These are phyloP conservation scores for Atherinosoma microstoma DNA, from an alignment of 2,797 vertebrate genomes.

Conservation along the genomic window DNA sequence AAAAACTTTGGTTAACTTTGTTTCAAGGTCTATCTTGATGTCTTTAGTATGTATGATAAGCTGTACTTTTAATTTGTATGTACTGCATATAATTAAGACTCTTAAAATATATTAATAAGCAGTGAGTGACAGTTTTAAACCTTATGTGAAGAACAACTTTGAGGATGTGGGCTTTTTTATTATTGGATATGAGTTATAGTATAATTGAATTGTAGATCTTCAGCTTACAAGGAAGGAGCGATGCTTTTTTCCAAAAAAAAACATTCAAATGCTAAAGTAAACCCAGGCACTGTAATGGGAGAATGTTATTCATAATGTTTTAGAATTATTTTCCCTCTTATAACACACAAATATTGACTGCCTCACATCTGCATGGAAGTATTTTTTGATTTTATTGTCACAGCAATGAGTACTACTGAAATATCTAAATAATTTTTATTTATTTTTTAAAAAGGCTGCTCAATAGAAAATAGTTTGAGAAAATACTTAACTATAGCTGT, in stretches of 20 bases:
- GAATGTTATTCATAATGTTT: not conserved
- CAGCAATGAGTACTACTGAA: not conserved
- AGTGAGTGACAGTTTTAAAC: constrained; percentile 12
- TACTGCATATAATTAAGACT: not conserved
- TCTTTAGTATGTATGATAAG: not conserved
- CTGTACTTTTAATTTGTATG: not conserved
- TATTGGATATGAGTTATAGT: not conserved
- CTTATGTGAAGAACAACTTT: not conserved
- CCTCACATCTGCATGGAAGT: too few relatives aligned
- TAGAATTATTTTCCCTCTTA: not conserved
- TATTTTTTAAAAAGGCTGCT: not conserved
- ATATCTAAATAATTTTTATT: not conserved
- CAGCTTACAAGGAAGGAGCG: not conserved
- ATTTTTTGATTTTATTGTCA: not conserved
- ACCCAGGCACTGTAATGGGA: not conserved
- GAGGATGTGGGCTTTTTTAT: not conserved
- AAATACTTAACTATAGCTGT: not conserved
- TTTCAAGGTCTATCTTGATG: not conserved
- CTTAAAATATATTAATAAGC: not conserved
- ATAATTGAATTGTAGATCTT: not conserved
- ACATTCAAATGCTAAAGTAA: not conserved
- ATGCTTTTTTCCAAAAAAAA: not conserved
- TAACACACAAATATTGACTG: not conserved
- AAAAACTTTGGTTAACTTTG: not conserved
- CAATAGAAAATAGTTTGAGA: not conserved